Base-by-base conservation (phyloP, 2,888 invertebrate genomes). In the Drosophila incognita region DNA sequence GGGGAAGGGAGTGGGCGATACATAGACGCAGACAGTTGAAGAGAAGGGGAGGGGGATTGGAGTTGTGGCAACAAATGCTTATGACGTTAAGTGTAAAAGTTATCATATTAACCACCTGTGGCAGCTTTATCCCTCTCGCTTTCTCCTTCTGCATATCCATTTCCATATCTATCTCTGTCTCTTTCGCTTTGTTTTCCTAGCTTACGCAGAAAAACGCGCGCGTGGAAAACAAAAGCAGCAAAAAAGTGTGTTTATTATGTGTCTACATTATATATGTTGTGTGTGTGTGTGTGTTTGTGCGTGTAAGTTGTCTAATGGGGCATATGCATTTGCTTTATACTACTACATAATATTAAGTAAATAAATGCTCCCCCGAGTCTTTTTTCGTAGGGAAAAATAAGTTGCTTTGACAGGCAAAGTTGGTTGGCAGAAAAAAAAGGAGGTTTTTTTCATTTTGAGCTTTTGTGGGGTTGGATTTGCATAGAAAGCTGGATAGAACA, bases 101-200 rank as follows among this genome's bases (percentile, higher is more conserved):
- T 89, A 71, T 76, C 70, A 80, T 89, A 87, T 89, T 87, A 86
- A 89, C 85, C 85, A 86, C 85, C 85, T 86, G 85, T 86, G 77
- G 85, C 75, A 71, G 29, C 48, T 46, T 63, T 53, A 35, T 11
- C 15, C 13, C 29, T 56, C 29, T 40, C 57, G 4, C 42, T 21
- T 24, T 10, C 31, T 27, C 29, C 24, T 24, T 11, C 24, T 21
- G 13, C 42, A 42, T 6, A 42, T 15, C 21, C 46, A 15, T 7
- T 15, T 7, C 21, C 13, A 46, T 24, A 8, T 24, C 4, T 46
- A 46, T 46, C 35, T 15, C 46, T 2, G 15, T 46, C 35, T 54
- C 48, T 51, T 29, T 42, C 58, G 15, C 56, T 31, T 13, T n/a
- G 38, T 56, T 38, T n/a, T 56, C 18, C 36, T 33, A 46, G 54